Base-by-base conservation (phyloP, 2,113 vertebrate genomes). In the Xenus cinereus region DNA sequence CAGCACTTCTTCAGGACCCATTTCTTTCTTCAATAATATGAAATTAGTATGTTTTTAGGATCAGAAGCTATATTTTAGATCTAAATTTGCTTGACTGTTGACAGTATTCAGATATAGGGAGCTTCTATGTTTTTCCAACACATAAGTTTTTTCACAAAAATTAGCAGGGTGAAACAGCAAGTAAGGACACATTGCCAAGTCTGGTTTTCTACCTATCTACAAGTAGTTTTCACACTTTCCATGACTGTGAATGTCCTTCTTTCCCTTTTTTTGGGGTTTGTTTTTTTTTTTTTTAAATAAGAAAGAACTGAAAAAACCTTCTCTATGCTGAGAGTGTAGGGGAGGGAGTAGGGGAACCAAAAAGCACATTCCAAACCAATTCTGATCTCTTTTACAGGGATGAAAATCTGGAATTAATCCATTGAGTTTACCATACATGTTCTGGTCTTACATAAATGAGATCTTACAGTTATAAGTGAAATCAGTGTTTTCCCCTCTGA, bases 341-440 rank as follows among this genome's bases (percentile, higher is more conserved):
- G 89, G 69, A 91, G 60, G 80, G 28, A 27, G 26, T 91, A 28
- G 6, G 87, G 54, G 45, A 92, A 87, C 69, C 81, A 79, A 96
- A 95, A 95, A 95, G 73, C 67, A 91, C 86, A 43, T 93, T 95
- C 77, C 76, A 90, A 84, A 73, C 80, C 86, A 94, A 93, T 92
- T 95, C 69, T 94, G 86, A 76, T 95, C 84, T 93, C 84, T 89
- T 97, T 95, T 91, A 69, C 66, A 89, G 77, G 28, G 57, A 84
- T 62, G 32, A 84, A 95, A 96, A 97, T 89, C 74, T 97, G 86
- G 94, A 92, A 96, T 91, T 78, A 96, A 93, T 95, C 86, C 92
- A 86, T 13, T 14, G 69, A 90, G 45, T 91, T 95, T 87, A 97
- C 73, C 86, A 89, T 86, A 87, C 59, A 59, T 75, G 56, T 95